Base-by-base conservation (phyloP, 37 sponge, comb jelly and placozoan species). In the Oscarella lobularis region DNA sequence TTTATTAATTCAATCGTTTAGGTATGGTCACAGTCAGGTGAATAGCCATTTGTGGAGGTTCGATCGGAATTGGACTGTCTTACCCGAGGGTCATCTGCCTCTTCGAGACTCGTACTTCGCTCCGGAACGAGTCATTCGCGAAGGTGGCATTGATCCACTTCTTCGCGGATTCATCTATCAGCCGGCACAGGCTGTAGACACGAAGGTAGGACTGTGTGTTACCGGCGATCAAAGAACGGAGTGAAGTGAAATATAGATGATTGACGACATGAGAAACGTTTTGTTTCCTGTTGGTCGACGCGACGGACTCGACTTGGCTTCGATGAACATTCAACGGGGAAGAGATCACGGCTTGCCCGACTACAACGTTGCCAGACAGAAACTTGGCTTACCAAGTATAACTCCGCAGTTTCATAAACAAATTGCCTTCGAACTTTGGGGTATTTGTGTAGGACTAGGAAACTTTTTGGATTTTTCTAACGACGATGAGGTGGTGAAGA, bases 281-380 rank as follows among this genome's bases (percentile, higher is more conserved):
- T 48, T 48, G 60, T 48, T 48, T 48, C 60, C 60, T 48, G 60
- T 48, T 9, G 60, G 60, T 27, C 27, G 3, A 37, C 36, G 41
- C 55, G 72, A 67, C 31, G 87, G 87, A 0, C 37, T 68, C 1
- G 96, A 95, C 73, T 66, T 95, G 33, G 87, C 88, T 33, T 36
- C 96, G 3, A 73, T 88, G 33, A 88, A 95, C 77, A 90, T 90
- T 35, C 91, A 90, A 69, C 32, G 96, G 39, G 92, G 96, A 1
- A 74, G 96, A 0, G 96, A 95, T 66, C 96, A 95, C 39, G 96
- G 92, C 31, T 65, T 90, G 29, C 87, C 92, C 34, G 65, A 83
- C 2, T 95, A 95, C 71, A 73, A 89, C 9, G 66, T 34, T 48
- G 60, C 20, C 9, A 9, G 60, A 48, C 60, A 48, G 20, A 9